Conservation (phyloP, 2,888 invertebrate genomes). For the Cistogaster globosa region DNA sequence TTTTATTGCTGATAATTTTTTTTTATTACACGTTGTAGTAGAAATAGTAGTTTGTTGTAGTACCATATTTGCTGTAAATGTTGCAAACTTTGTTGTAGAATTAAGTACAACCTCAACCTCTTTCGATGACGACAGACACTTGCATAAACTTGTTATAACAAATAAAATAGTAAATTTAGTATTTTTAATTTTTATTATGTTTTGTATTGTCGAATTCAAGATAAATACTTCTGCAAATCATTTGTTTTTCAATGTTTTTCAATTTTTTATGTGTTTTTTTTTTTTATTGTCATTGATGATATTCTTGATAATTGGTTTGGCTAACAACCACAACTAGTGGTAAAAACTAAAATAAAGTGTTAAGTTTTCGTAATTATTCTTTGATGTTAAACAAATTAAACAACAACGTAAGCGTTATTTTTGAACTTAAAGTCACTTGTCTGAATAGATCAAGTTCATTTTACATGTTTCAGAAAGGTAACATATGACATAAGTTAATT, state of each 20-base stretch:
- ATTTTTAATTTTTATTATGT: slow-evolving; percentile 18
- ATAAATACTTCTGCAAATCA: slow-evolving; percentile 53
- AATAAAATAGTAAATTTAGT: slow-evolving; percentile 28
- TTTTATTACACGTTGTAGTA: background rate
- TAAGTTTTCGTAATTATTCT: slow-evolving; percentile 22
- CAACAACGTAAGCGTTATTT: background rate
- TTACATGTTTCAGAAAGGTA: too few species aligned
- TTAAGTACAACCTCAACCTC: slow-evolving; percentile 43
- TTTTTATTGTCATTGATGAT: slow-evolving; percentile 30
- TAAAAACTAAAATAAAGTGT: slow-evolving; percentile 18
- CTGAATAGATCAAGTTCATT: too few species aligned
- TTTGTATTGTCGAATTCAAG: slow-evolving; percentile 41
- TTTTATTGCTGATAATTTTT: slow-evolving; percentile 46
- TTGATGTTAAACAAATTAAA: background rate
- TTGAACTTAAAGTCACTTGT: too few species aligned
- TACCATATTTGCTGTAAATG: slow-evolving; percentile 30
- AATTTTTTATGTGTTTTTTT: slow-evolving; percentile 7
- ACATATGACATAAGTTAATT: too few species aligned
- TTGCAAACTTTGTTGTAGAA: background rate
- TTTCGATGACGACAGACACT: slow-evolving; percentile 34
- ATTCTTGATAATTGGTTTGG: slow-evolving; percentile 48
- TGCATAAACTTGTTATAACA: slow-evolving; percentile 53
- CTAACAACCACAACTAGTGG: slow-evolving; percentile 26
- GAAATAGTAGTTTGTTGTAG: background rate
- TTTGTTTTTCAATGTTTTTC: slow-evolving; percentile 10